These are phyloP conservation scores for Drosophila ezoana DNA, from an alignment of 2,888 invertebrate genomes.

Conservation along the genomic window DNA sequence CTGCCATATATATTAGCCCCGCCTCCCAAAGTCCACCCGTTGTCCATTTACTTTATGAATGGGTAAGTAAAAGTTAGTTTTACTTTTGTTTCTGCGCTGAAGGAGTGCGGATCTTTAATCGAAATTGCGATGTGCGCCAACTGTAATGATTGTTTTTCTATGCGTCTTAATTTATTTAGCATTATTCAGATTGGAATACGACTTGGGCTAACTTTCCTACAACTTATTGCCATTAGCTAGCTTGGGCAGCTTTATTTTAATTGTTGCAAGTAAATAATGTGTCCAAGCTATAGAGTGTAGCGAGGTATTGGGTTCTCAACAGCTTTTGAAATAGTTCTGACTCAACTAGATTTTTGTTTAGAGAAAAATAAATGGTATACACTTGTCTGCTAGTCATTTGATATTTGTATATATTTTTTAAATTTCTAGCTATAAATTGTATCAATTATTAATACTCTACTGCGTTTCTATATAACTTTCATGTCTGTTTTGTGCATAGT, in stretches of 20 bases:
- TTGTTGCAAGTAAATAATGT: conserved; percentile 30
- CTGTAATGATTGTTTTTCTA: conserved; percentile 77
- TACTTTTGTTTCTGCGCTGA: conserved; percentile 38
- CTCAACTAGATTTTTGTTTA: too few species aligned
- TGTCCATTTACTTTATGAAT: conserved; percentile 68
- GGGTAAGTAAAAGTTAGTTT: conserved; percentile 66
- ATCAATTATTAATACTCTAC: too few species aligned
- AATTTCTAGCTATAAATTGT: not conserved
- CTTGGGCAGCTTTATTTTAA: conserved; percentile 19
- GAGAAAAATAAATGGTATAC: not conserved
- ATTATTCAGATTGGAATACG: conserved; percentile 58
- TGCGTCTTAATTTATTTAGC: conserved; percentile 67
- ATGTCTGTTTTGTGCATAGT: too few species aligned
- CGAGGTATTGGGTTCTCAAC: not conserved
- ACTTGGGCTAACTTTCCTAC: conserved; percentile 4
- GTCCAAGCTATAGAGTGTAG: not conserved
- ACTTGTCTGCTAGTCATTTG: not conserved
- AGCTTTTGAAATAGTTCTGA: too few species aligned
- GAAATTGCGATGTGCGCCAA: conserved; percentile 59
- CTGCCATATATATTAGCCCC: conserved; percentile 16
- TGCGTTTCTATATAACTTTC: too few species aligned
- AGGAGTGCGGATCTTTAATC: conserved; percentile 50
- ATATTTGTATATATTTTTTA: not conserved
- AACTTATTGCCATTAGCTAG: conserved; percentile 40
- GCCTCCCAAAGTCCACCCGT: conserved; percentile 6